Base-by-base conservation (phyloP, 1,140 invertebrate species). In the Melipona quadrifasciata region DNA sequence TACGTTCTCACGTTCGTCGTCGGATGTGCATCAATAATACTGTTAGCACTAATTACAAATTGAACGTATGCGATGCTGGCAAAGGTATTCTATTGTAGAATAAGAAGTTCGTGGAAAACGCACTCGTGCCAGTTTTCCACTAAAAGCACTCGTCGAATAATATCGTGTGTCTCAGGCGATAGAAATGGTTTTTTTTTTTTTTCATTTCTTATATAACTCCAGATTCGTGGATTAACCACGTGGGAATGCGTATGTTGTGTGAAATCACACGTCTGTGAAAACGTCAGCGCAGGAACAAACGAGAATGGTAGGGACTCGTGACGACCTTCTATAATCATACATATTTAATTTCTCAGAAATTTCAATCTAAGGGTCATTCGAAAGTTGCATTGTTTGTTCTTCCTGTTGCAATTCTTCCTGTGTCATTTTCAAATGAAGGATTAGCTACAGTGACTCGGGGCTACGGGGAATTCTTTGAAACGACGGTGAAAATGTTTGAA, bases 311-410 rank as follows among this genome's bases (percentile, higher is more conserved):
- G 11, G 31, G 71, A 57, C 24, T 47, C 1, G 39, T 2, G n/a
- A 34, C 39, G 68, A 70, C 21, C 24, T 74, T 31, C 27, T 24
- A 2, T 57, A 57, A 74, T 74, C 53, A 34, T 53, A 31, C 53
- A 24, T 53, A 31, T 74, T 74, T 74, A 74, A 74, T 57, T 57
- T 14, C 19, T 14, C 27, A 21, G 72, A 74, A 55, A 74, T 74
- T 74, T 74, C 72, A 74, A 53, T 53, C 53, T 21, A 57, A 11
- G 14, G 53, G 72, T 74, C 51, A 34, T 55, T 57, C 72, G 72
- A 74, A 74, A 74, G 72, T 74, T 24, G 11, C 72, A 57, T 74
- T 74, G 72, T 74, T 31, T 74, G 34, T 74, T 74, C 53, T 57
- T 57, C 72, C 53, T 57, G 53, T 57, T 47, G 8, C 0, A 47